Evolutionary conservation across 2,797 vertebrate species (phyloP).

Genomic region (Cercopithecus petaurista): DNA sequence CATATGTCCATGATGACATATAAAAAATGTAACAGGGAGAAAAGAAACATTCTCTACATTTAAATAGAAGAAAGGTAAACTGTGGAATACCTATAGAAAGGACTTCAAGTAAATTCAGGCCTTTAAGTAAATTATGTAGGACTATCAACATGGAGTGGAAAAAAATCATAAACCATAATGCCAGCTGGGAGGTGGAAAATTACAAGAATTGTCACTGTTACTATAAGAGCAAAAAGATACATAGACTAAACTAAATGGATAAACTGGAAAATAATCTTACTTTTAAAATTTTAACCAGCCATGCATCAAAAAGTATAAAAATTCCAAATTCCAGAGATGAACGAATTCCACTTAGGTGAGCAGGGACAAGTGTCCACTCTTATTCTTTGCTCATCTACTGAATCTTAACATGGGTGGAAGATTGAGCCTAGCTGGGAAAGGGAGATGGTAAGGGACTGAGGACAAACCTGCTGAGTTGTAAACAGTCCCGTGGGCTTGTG

Average conservation of each 20-base stretch:
- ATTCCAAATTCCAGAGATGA: background rate
- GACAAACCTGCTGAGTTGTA: background rate
- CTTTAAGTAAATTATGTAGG: too few species aligned
- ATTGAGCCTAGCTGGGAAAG: background rate
- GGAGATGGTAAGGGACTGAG: background rate
- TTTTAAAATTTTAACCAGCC: background rate
- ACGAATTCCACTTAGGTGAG: too few species aligned
- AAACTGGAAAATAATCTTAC: background rate
- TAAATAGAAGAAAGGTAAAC: too few species aligned
- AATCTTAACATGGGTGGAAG: background rate
- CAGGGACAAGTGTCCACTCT: too few species aligned
- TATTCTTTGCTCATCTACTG: background rate
- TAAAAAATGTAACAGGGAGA: background rate
- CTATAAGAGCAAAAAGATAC: background rate
- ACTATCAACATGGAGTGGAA: too few species aligned
- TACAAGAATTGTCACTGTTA: background rate
- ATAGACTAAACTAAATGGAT: background rate
- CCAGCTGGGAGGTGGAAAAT: background rate
- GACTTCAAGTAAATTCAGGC: too few species aligned
- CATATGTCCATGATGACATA: background rate
- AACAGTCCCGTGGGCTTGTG: background rate
- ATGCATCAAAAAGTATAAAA: background rate
- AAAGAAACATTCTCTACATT: background rate
- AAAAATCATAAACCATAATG: background rate
- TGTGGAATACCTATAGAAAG: too few species aligned